Evolutionary conservation across 2,113 vertebrate genomes (phyloP).

Genomic region (Bostrychus sinensis): DNA sequence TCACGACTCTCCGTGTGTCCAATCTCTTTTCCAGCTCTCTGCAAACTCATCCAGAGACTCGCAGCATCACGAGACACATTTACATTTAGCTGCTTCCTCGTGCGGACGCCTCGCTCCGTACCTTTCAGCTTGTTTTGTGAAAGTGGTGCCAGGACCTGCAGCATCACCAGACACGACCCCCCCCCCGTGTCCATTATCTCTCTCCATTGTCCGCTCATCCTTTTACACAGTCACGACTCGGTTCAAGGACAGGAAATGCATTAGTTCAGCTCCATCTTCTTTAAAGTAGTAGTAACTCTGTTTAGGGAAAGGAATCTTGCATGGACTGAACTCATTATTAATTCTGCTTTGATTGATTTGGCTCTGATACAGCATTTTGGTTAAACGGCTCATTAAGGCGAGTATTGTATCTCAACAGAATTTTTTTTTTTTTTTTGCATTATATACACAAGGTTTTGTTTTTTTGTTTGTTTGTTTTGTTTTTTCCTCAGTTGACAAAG

Average conservation of each 20-base stretch:
- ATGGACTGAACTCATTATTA: too few species aligned
- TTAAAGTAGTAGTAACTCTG: not conserved
- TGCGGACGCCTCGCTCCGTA: not conserved
- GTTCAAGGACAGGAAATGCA: slow-evolving; percentile 10
- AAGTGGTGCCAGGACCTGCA: not conserved
- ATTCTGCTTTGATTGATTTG: too few species aligned
- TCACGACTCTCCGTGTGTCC: slow-evolving; percentile 27
- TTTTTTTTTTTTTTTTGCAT: too few species aligned
- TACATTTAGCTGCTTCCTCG: too few species aligned
- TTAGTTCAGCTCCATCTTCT: not conserved
- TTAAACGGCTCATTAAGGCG: too few species aligned
- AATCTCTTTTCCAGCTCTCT: slow-evolving; percentile 47
- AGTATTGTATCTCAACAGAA: too few species aligned
- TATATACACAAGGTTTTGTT: too few species aligned
- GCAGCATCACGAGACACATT: too few species aligned
- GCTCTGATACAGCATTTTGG: too few species aligned
- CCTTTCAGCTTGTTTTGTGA: not conserved
- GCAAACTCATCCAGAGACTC: slow-evolving; percentile 14
- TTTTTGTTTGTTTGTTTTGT: too few species aligned
- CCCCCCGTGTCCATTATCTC: slow-evolving; percentile 11
- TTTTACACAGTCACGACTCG: slow-evolving; percentile 62
- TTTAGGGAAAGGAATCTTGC: not conserved
- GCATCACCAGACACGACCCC: slow-evolving; percentile 45
- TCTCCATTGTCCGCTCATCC: slow-evolving; percentile 17
- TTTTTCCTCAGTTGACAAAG: too few species aligned